Base-by-base conservation (phyloP, 35 echinoderm and acorn worm species). In the Lytechinus pictus region DNA sequence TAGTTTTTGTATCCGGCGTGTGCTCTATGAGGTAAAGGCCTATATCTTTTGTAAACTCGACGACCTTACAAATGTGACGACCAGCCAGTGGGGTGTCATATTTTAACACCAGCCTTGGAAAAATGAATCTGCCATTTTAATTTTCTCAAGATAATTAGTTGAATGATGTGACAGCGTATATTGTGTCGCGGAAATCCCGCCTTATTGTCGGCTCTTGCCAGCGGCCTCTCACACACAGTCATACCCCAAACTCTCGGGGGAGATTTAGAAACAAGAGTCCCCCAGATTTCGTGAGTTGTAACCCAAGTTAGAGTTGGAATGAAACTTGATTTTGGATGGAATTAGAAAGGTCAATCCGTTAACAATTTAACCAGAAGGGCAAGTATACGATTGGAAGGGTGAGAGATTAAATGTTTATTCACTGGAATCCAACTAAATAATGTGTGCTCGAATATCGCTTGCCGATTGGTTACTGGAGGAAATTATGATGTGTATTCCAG, bases 151-250 rank as follows among this genome's bases (percentile, higher is more conserved):
- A 79, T 79, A 79, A 79, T 79, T 79, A 79, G 19, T 79, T 79
- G 66, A 24, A 3, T 79, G 66, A 79, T 79, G 66, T 24, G 66
- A 79, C 66, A 79, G 19, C 66, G 66, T n/a, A 79, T 79, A 79
- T 79, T 79, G 66, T 79, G 66, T 79, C 66, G 66, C 66, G 66
- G 66, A 79, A 79, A 79, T 79, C 66, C 66, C 66, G 66, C 66
- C 66, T 79, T 79, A 79, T 16, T 79, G 66, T n/a, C 66, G n/a
- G 21, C 16, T 79, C 19, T 24, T 79, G 66, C 16, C 66, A 79
- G 21, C 21, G 7, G 14, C 66, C 66, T 44, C 66, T 24, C n/a
- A 24, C 66, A 79, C 66, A 79, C 14, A 79, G 66, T 79, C 66
- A 79, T n/a, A 79, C 4, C 66, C 61, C 66, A 6, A 79, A 79